These are phyloP conservation scores for Drosophila pectinifera DNA, from an alignment of 1,140 invertebrate genomes.

Conservation along the genomic window DNA sequence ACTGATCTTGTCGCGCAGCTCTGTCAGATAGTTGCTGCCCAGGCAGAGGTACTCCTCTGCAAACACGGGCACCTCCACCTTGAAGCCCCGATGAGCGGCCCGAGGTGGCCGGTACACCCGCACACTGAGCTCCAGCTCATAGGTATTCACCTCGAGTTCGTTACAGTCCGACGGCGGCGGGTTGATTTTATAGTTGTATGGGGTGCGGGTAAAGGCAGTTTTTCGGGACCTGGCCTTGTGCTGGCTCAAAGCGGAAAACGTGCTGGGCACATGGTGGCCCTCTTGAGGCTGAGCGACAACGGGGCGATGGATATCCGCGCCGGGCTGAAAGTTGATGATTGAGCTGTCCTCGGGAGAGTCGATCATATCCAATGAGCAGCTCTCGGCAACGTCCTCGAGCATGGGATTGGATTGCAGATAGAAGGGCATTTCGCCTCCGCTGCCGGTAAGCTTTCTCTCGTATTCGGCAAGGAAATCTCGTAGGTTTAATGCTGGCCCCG, in stretches of 20 bases:
- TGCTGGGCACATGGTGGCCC: conserved; percentile 39
- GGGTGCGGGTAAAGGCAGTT: conserved; percentile 51
- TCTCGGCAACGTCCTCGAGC: conserved; percentile 23
- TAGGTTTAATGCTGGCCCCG: conserved; percentile 37
- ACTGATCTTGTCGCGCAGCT: conserved; percentile 88
- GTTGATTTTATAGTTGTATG: conserved; percentile 47
- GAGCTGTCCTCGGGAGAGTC: conserved; percentile 45
- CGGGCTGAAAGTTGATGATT: conserved; percentile 40
- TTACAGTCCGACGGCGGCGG: not conserved
- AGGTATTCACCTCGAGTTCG: conserved; percentile 24
- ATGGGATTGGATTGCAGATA: conserved; percentile 30
- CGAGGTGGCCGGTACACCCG: conserved; percentile 85
- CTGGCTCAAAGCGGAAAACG: conserved; percentile 29
- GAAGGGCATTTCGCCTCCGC: conserved; percentile 23
- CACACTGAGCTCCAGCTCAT: conserved; percentile 82
- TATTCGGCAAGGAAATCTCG: conserved; percentile 50
- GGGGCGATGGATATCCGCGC: conserved; percentile 34
- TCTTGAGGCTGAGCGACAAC: conserved; percentile 7
- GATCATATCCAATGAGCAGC: conserved; percentile 54
- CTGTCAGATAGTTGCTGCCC: conserved; percentile 88
- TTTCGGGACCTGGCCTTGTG: conserved; percentile 43
- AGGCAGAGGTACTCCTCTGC: conserved; percentile 87
- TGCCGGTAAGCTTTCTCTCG: conserved; percentile 5
- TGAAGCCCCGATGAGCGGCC: conserved; percentile 63
- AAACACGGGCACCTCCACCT: conserved; percentile 85